Conservation (phyloP, 2,888 invertebrate species). For the Agrotis puta region DNA sequence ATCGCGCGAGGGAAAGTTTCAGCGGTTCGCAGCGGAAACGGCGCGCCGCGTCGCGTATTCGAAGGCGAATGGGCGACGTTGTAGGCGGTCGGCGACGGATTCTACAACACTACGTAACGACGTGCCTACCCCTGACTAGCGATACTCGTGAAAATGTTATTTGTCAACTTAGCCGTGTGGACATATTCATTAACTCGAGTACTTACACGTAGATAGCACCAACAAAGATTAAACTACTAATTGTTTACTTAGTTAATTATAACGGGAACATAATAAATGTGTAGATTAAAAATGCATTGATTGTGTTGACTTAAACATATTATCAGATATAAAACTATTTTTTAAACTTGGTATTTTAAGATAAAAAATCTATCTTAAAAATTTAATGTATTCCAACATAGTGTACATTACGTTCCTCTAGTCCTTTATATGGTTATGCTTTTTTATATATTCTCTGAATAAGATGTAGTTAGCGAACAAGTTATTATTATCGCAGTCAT, state of each 20-base stretch:
- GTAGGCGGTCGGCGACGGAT: constrained; percentile 50
- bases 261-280: constrained; percentile 22
- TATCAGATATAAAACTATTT: no score
- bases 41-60: constrained; percentile 77
- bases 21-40: constrained; percentile 73
- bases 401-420: neutral
- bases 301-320: neutral
- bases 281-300: constrained; percentile 15
- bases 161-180: constrained; percentile 67
- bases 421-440: neutral
- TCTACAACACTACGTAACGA: constrained; percentile 36
- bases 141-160: constrained; percentile 66
- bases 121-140: constrained; percentile 70
- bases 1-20: constrained; percentile 79
- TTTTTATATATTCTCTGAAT: neutral
- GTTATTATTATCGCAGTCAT: neutral
- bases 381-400: no score
- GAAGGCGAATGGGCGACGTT: constrained; percentile 79
- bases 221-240: constrained; percentile 61
- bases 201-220: constrained; percentile 62
- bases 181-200: constrained; percentile 69
- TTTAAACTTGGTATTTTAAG: no score
- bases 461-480: neutral
- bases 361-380: no score
- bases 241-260: constrained; percentile 59